Evolutionary conservation across 2,113 vertebrate species (phyloP).

Genomic region (Cyprinodon brontotheroides): DNA sequence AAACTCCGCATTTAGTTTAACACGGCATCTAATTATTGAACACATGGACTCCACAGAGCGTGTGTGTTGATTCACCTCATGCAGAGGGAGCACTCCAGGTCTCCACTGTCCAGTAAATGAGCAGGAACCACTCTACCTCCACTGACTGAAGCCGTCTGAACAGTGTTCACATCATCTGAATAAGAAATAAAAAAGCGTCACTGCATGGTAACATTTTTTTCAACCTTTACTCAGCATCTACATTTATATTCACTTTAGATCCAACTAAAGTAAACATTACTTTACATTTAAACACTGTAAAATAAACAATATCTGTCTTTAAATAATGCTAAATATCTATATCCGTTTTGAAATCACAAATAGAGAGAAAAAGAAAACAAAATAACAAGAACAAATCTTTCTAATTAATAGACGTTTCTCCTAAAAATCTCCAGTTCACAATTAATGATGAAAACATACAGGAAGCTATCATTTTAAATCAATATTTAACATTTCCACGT

Average conservation of each 20-base stretch:
- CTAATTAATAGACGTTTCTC: neutral
- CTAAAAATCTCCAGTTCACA: too few relatives aligned
- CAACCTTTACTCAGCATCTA: neutral
- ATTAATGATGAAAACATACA: too few relatives aligned
- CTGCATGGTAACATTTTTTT: neutral
- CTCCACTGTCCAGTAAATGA: constrained; percentile 84
- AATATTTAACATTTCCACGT: too few relatives aligned
- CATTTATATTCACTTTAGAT: neutral
- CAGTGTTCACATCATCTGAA: constrained; percentile 71
- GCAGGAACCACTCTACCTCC: constrained; percentile 69
- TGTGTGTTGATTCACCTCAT: constrained; percentile 84
- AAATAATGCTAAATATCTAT: neutral
- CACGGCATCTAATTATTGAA: neutral
- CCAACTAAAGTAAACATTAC: neutral
- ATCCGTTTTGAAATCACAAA: too few relatives aligned
- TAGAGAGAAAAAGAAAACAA: too few relatives aligned
- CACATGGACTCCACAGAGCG: neutral
- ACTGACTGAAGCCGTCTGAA: constrained; percentile 20
- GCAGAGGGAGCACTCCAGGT: constrained; percentile 93
- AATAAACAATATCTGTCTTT: neutral
- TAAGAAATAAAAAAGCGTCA: neutral
- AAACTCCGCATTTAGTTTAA: too few relatives aligned
- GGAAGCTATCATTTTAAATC: too few relatives aligned
- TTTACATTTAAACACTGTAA: neutral
- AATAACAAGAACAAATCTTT: too few relatives aligned